A percentile compares a stretch with the other conserved stretches of the same genome.
phyloP scores from a whole-genome alignment of 2,888 invertebrate species.

The Andrena trimmerana region DNA sequence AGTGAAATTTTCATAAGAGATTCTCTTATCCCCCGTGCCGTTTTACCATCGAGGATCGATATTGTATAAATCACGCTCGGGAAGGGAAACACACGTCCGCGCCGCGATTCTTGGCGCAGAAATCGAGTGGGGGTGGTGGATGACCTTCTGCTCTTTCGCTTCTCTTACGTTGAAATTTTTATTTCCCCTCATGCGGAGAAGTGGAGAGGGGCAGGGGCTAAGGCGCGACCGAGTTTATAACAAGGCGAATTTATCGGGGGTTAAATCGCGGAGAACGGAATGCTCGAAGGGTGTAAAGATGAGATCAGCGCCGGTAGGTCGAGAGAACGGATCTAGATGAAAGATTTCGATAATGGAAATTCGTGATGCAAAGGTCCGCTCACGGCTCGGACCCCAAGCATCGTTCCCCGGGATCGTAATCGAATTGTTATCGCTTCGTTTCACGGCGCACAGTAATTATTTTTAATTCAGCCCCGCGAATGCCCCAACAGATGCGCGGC shows the following conservation, averaged over 20 bases:
- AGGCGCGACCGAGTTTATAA: conserved; percentile 59
- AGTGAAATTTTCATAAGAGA: conserved; percentile 8
- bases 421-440: conserved; percentile 62
- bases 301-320: conserved; percentile 58
- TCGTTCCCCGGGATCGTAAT: conserved; percentile 59
- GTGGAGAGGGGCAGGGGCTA: too few relatives aligned
- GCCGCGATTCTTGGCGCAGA: conserved; percentile 12
- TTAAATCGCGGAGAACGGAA: conserved; percentile 60
- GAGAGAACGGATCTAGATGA: conserved; percentile 61
- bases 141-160: conserved; percentile 36
- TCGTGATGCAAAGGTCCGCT: conserved; percentile 58
- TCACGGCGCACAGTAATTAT: conserved; percentile 62
- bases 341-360: conserved; percentile 67
- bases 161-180: conserved; percentile 41
- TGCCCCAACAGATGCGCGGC: conserved; percentile 49
- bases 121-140: conserved; percentile 21
- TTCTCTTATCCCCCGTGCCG: neutral
- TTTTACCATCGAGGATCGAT: neutral
- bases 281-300: conserved; percentile 62
- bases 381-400: conserved; percentile 29
- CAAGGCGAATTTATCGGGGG: conserved; percentile 65
- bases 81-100: neutral
- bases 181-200: conserved; percentile 4
- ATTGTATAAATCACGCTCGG: conserved; percentile 16
- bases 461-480: conserved; percentile 49